Evolutionary conservation across 2,797 vertebrate species (phyloP).

Genomic region (Bradypodion ventrale): DNA sequence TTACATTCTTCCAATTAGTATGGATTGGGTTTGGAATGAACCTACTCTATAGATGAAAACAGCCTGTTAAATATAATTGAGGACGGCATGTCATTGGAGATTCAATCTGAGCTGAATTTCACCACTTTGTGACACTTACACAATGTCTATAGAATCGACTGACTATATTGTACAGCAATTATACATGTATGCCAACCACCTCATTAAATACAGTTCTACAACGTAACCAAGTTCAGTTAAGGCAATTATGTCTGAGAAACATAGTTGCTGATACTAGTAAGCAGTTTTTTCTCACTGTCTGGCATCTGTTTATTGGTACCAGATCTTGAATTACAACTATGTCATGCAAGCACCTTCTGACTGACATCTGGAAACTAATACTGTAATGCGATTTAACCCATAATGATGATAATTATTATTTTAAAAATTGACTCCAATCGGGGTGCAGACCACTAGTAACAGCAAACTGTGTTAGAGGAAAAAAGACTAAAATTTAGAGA

Average conservation of each 20-base stretch:
- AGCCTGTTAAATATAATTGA: background rate
- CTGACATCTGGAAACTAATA: conserved; percentile 78
- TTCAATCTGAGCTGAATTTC: background rate
- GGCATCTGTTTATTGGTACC: conserved; percentile 80
- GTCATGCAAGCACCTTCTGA: conserved; percentile 72
- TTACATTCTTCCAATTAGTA: background rate
- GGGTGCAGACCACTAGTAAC: conserved; percentile 68
- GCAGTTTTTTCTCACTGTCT: conserved; percentile 72
- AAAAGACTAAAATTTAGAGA: conserved; percentile 59
- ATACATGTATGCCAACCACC: conserved; percentile 64
- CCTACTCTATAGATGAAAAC: background rate
- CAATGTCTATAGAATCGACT: background rate
- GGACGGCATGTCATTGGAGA: fast-evolving
- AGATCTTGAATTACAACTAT: conserved; percentile 70
- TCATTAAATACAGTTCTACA: conserved; percentile 57
- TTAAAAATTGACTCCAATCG: conserved; percentile 73
- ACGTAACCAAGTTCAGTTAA: conserved; percentile 77
- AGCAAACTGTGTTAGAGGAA: conserved; percentile 68
- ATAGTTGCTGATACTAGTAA: conserved; percentile 67
- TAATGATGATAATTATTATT: conserved; percentile 80
- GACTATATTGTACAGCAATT: conserved; percentile 42
- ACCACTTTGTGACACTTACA: background rate
- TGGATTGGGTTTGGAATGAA: background rate
- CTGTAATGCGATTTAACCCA: conserved; percentile 79
- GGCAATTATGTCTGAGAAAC: conserved; percentile 72